Evolutionary conservation across 1,140 invertebrate species (phyloP), one percentile per base, ranked within the genome.

Genomic region (Camponotus vicinus): DNA sequence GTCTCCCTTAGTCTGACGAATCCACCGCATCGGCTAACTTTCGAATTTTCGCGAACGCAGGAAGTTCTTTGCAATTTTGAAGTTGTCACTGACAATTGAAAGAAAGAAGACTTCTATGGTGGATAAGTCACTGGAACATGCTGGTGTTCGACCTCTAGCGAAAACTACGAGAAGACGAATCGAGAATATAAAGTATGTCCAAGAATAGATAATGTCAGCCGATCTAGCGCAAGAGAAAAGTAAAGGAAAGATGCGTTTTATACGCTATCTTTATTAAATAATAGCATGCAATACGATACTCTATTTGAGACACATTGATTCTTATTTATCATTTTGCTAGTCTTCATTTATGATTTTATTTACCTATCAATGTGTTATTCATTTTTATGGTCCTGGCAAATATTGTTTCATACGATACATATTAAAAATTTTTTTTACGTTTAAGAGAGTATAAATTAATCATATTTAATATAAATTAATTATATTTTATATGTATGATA

Each of bases 11-110:
- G 37, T 42, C 21, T 70, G 78, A 49, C 27, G 13, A 88, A 61
- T n/a, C 73, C 70, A 61, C 75, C 67, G 52, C 45, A 40, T 40
- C 73, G 52, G 49, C 76, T 37, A 76, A 86, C 70, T 89, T 89
- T 61, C 18, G 69, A 86, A 89, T 88, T 86, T 86, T 49, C 64
- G 52, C 73, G 52, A 13, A 76, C 32, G 77, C 59, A 27, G 70
- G 40, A 87, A 78, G 66, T 84, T 86, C 63, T 49, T 73, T 18
- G 45, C 71, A 82, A 85, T 87, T 88, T 88, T 87, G 63, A 59
- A 55, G 71, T 78, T 52, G 78, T 55, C 85, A 57, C 37, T 66
- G 86, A 75, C 66, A 86, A 86, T 86, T 86, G 75, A 61, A 63
- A 52, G 59, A 79, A 37, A 15, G 49, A 52, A 52, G 63, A 85